Conservation (phyloP, 2,888 invertebrate species). For the Drosophila greeni region DNA sequence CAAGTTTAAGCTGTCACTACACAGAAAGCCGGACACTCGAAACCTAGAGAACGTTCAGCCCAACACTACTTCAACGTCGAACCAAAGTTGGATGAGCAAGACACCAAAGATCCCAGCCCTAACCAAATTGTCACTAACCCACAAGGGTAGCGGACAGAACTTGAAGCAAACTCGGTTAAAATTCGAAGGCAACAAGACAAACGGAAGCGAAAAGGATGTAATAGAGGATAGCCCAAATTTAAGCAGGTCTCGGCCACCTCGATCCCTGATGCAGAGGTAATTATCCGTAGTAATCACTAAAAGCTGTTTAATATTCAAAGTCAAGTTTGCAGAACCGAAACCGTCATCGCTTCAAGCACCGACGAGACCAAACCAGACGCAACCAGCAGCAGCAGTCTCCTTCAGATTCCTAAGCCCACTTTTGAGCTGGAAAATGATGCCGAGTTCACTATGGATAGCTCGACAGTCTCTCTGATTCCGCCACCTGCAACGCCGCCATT, state of each 20-base stretch:
- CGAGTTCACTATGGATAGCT: constrained; percentile 30
- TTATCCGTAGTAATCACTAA: neutral
- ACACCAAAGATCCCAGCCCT: constrained; percentile 31
- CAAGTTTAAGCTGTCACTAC: constrained; percentile 27
- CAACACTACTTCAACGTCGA: neutral
- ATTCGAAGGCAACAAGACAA: constrained; percentile 44
- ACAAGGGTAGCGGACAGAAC: constrained; percentile 46
- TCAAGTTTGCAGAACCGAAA: constrained; percentile 68
- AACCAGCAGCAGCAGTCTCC: constrained; percentile 10
- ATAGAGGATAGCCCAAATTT: constrained; percentile 73
- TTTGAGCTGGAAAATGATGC: constrained; percentile 56
- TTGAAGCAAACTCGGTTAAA: constrained; percentile 68
- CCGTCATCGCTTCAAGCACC: constrained; percentile 40
- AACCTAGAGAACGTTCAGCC: constrained; percentile 58
- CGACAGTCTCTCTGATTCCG: constrained; percentile 20
- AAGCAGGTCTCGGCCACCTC: constrained; percentile 50
- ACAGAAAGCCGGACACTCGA: constrained; percentile 35
- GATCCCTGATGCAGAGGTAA: constrained; percentile 65
- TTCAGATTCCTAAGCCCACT: constrained; percentile 27
- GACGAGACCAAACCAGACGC: constrained; percentile 12
- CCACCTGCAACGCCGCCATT: constrained; percentile 28
- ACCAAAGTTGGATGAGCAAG: constrained; percentile 48
- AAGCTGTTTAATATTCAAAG: constrained; percentile 24
- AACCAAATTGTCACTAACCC: constrained; percentile 55
- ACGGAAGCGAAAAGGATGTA: constrained; percentile 57